Percentiles rank a stretch among this genome's conserved stretches.
phyloP scores from a whole-genome alignment of 2,113 vertebrate genomes.

The Ramphastos sulfuratus region DNA sequence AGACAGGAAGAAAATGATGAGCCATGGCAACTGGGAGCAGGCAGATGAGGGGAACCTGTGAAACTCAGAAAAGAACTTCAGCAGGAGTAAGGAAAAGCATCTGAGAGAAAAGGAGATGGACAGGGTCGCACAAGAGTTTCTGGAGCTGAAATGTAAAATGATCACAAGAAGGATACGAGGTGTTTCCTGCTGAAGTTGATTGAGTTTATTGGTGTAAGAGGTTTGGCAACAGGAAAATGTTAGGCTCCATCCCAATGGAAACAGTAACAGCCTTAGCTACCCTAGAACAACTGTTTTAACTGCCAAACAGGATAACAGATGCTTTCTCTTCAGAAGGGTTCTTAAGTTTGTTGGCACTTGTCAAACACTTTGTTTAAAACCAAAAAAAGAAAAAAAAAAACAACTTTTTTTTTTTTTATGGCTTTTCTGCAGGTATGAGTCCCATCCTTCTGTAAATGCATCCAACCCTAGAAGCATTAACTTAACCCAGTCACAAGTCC shows the following conservation, averaged over 20 bases:
- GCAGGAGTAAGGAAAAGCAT: background rate
- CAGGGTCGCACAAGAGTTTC: background rate
- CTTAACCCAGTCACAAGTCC: background rate
- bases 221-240: background rate
- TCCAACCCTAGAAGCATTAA: conserved; percentile 44
- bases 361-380: conserved; percentile 6
- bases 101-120: background rate
- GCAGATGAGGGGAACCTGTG: background rate
- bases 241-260: background rate
- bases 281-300: background rate
- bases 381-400: background rate
- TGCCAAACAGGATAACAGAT: background rate
- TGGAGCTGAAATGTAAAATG: background rate
- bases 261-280: background rate
- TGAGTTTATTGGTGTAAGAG: background rate
- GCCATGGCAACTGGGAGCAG: background rate
- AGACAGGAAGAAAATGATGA: background rate
- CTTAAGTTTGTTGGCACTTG: conserved; percentile 17
- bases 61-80: background rate
- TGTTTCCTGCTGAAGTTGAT: background rate
- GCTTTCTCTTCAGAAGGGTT: background rate
- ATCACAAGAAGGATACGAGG: background rate
- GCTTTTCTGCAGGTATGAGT: conserved; percentile 61
- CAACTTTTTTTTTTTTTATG: conserved; percentile 20
- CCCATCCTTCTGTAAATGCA: conserved; percentile 50